Evolutionary conservation across 2,888 invertebrate genomes (phyloP).

Genomic region (Charanyca ferruginea): DNA sequence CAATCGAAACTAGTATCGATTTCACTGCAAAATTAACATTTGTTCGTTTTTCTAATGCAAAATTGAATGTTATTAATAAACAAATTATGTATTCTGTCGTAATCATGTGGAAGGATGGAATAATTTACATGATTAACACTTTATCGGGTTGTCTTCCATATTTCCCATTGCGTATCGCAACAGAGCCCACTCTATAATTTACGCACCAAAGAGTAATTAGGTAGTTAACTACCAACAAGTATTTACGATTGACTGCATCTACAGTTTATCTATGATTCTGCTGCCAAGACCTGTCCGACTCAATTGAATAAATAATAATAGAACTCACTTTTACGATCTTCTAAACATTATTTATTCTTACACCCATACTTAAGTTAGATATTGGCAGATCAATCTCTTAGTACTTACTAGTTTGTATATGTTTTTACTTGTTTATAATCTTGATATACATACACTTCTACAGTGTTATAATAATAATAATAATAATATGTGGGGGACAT

Average conservation of each 20-base stretch:
- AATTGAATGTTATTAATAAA: constrained; percentile 47
- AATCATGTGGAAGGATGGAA: constrained; percentile 71
- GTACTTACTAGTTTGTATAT: background rate
- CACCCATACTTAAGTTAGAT: no score
- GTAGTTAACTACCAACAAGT: constrained; percentile 47
- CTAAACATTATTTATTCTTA: constrained; percentile 12
- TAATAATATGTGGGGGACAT: no score
- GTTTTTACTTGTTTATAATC: background rate
- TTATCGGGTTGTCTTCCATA: constrained; percentile 67
- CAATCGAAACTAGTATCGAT: constrained; percentile 64
- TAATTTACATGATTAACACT: constrained; percentile 68
- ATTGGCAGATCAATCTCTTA: constrained; percentile 22
- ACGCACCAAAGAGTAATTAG: constrained; percentile 52
- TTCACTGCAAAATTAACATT: constrained; percentile 54
- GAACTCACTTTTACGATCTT: constrained; percentile 11
- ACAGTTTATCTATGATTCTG: constrained; percentile 28
- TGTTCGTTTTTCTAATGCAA: constrained; percentile 23
- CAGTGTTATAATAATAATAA: no score
- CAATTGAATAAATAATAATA: constrained; percentile 38
- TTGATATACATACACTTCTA: background rate
- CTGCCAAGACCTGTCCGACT: constrained; percentile 40
- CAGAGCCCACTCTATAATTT: constrained; percentile 43
- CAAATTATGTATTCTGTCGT: constrained; percentile 46
- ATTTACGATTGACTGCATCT: constrained; percentile 46
- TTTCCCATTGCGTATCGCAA: constrained; percentile 64